Evolutionary conservation across 2,113 vertebrate species (phyloP).

Genomic region (Tragelaphus strepsiceros): DNA sequence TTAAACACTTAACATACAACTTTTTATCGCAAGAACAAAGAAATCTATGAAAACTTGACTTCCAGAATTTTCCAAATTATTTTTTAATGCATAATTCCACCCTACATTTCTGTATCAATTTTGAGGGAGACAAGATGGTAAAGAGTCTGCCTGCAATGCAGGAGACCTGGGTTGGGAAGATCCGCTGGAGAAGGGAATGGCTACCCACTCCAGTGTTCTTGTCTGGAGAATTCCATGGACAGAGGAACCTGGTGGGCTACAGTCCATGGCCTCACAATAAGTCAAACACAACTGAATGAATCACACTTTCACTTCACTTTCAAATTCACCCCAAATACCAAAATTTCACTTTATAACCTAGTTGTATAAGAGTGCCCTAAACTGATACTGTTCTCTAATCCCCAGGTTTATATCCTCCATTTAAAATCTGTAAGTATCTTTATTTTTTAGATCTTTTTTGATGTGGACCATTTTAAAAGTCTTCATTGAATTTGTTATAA

Average conservation of each 20-base stretch:
- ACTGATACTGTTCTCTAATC: background rate
- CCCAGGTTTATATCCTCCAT: background rate
- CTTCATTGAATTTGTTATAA: background rate
- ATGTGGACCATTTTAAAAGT: background rate
- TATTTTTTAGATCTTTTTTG: background rate
- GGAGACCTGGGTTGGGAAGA: background rate
- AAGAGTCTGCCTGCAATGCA: background rate
- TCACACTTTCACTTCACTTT: background rate
- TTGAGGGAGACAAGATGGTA: background rate
- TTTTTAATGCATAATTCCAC: background rate
- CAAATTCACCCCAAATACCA: slow-evolving; percentile 6
- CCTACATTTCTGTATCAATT: background rate
- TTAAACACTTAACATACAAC: background rate
- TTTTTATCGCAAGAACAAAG: background rate
- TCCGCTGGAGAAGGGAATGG: background rate
- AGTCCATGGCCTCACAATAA: background rate
- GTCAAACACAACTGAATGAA: background rate
- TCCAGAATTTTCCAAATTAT: background rate
- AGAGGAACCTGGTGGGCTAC: background rate
- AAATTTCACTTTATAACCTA: background rate
- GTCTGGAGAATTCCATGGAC: background rate
- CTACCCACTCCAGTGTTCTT: background rate
- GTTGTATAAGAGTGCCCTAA: background rate
- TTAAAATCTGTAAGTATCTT: background rate
- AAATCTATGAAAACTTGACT: background rate